Evolutionary conservation across 2,888 invertebrate species (phyloP).

Genomic region (Microchrysa polita): DNA sequence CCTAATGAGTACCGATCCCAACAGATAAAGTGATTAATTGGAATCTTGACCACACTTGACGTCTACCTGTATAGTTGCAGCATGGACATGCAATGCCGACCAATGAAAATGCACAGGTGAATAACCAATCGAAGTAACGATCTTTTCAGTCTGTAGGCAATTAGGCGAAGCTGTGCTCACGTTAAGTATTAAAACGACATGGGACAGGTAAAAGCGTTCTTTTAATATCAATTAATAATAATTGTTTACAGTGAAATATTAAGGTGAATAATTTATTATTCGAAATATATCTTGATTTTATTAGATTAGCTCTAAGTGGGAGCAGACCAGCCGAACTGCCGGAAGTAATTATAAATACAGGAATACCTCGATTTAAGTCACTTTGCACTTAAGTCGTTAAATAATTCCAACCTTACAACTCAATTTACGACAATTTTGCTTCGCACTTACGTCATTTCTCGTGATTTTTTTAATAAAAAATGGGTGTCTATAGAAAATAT

Average conservation of each 20-base stretch:
- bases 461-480: too few species aligned
- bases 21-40: slow-evolving; percentile 43
- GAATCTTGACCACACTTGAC: slow-evolving; percentile 43
- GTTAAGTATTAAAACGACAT: slow-evolving; percentile 17
- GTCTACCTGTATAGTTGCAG: slow-evolving; percentile 25
- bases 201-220: slow-evolving; percentile 23
- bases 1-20: slow-evolving; percentile 41
- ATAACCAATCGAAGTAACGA: slow-evolving; percentile 41
- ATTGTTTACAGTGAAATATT: slow-evolving; percentile 34
- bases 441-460: too few species aligned
- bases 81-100: slow-evolving; percentile 24
- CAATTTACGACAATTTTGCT: too few species aligned
- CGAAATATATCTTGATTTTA: too few species aligned
- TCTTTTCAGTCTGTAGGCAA: slow-evolving; percentile 24
- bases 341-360: too few species aligned
- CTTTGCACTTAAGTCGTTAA: too few species aligned
- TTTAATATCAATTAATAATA: slow-evolving; percentile 32
- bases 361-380: too few species aligned
- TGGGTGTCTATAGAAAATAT: too few species aligned
- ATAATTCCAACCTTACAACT: too few species aligned
- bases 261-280: slow-evolving; percentile 14
- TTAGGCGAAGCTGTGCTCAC: slow-evolving; percentile 28
- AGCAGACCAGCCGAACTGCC: too few species aligned
- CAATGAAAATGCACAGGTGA: slow-evolving; percentile 35
- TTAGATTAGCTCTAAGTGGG: too few species aligned